Evolutionary conservation across 2,888 invertebrate genomes (phyloP).

Genomic region (Disparrhopalites patrizii): DNA sequence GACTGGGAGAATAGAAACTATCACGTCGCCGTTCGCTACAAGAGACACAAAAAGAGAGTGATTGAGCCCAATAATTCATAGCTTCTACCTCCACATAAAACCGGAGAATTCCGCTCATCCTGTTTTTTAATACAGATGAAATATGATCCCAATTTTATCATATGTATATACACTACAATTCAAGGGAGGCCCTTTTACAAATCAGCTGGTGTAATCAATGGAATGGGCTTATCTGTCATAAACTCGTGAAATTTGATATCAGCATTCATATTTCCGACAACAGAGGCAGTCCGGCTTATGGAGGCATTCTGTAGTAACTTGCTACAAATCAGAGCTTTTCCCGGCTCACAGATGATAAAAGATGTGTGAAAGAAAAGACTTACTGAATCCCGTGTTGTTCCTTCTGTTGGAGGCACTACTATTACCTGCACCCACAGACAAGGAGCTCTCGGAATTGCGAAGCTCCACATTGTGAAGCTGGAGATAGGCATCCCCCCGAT

Average conservation of each 20-base stretch:
- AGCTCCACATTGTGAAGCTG: constrained; percentile 42
- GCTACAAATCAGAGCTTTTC: too few relatives aligned
- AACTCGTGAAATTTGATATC: too few relatives aligned
- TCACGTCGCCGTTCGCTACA: constrained; percentile 83
- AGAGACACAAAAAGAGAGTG: neutral
- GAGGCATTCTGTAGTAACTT: too few relatives aligned
- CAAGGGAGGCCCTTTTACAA: too few relatives aligned
- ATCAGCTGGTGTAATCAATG: too few relatives aligned
- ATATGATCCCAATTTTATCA: neutral
- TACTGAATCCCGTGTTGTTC: constrained; percentile 44
- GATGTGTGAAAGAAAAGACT: too few relatives aligned
- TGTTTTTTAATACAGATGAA: neutral
- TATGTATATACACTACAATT: neutral
- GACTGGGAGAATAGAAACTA: constrained; percentile 82
- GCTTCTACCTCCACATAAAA: too few relatives aligned
- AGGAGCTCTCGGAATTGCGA: constrained; percentile 33
- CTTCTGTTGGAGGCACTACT: constrained; percentile 23
- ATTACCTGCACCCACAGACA: neutral
- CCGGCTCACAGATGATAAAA: too few relatives aligned
- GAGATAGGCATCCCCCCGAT: constrained; percentile 2
- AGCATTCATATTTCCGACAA: too few relatives aligned
- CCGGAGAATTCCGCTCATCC: too few relatives aligned
- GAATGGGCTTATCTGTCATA: too few relatives aligned
- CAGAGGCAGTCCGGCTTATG: too few relatives aligned
- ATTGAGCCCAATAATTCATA: neutral